Evolutionary conservation across 1,140 invertebrate species (phyloP).

Genomic region (Amphibalanus amphitrite): DNA sequence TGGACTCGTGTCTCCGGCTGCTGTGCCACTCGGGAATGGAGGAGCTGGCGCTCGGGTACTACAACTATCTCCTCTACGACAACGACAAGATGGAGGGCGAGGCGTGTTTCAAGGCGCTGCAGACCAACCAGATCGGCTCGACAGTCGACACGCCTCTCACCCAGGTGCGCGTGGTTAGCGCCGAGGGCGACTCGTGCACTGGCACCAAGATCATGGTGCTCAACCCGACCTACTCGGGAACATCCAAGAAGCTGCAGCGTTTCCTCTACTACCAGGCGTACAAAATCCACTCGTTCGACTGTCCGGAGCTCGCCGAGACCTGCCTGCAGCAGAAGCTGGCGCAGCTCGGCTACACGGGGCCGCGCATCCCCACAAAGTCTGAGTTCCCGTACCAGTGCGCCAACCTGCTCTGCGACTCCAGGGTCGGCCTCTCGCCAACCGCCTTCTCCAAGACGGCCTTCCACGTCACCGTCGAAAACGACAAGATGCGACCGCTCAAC

Average conservation of each 20-base stretch:
- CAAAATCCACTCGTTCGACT: constrained; percentile 4
- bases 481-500: constrained; percentile 3
- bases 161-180: constrained; percentile 1
- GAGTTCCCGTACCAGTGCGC: constrained; percentile 4
- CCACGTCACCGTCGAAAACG: neutral
- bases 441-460: neutral
- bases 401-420: constrained; percentile 6
- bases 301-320: constrained; percentile 1
- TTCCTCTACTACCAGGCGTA: constrained; percentile 5
- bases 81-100: neutral
- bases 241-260: neutral
- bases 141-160: neutral
- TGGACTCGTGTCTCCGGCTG: neutral
- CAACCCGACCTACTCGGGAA: neutral
- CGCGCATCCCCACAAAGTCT: neutral
- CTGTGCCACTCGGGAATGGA: neutral
- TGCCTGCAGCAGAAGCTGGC: constrained; percentile 2
- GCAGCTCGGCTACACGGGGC: neutral
- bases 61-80: neutral
- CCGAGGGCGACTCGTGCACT: neutral
- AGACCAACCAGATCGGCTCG: neutral
- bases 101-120: neutral
- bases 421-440: neutral
- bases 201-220: constrained; percentile 5
- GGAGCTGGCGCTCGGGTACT: constrained; percentile 2